Evolutionary conservation across 2,888 invertebrate genomes (phyloP).

Genomic region (Tetrapedia diversipes): DNA sequence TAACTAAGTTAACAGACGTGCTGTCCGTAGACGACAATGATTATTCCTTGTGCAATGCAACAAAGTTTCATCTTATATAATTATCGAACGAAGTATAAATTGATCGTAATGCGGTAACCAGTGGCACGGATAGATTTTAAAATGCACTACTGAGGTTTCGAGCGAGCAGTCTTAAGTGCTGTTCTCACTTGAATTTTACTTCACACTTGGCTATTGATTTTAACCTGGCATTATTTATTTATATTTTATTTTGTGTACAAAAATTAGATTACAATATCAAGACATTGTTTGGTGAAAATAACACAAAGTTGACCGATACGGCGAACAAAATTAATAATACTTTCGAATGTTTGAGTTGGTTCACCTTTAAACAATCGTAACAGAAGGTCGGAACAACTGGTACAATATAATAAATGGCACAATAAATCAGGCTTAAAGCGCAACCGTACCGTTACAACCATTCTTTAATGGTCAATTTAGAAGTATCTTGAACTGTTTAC

Average conservation of each 20-base stretch:
- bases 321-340: too few species aligned
- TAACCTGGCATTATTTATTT: not conserved
- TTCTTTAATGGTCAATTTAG: slow-evolving; percentile 9
- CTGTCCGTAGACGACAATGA: not conserved
- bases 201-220: too few species aligned
- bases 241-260: too few species aligned
- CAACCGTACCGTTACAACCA: not conserved
- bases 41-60: slow-evolving; percentile 6
- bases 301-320: too few species aligned
- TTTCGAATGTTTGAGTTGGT: not conserved
- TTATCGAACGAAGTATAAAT: slow-evolving; percentile 33
- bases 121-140: slow-evolving; percentile 17
- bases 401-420: not conserved
- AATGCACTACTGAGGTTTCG: slow-evolving; percentile 30
- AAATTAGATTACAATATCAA: too few species aligned
- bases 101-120: slow-evolving; percentile 41
- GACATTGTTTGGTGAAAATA: too few species aligned
- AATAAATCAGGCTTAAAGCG: not conserved
- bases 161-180: not conserved
- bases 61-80: slow-evolving; percentile 28
- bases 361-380: not conserved
- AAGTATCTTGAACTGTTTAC: not conserved
- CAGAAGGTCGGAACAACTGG: not conserved
- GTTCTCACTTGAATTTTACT: not conserved
- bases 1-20: too few species aligned